Evolutionary conservation across 1,140 invertebrate species (phyloP).

Genomic region (Planococcus citri): DNA sequence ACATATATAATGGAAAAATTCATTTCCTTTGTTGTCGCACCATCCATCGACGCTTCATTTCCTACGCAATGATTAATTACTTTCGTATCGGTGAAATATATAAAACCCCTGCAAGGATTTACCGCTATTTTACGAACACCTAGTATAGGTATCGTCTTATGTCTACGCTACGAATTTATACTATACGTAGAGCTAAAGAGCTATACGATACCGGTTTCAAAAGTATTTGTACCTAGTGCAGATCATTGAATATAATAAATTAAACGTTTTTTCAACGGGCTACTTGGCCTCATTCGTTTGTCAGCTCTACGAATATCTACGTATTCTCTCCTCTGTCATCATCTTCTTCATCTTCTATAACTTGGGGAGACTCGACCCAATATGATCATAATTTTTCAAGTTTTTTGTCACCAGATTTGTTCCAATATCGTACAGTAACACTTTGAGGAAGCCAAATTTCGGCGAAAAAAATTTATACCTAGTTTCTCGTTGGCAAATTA

Average conservation of each 20-base stretch:
- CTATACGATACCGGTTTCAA: not conserved
- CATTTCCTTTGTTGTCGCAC: not conserved
- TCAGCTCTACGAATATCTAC: no score
- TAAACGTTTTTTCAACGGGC: not conserved
- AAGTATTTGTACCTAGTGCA: not conserved
- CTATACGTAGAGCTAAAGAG: no score
- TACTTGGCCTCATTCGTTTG: not conserved
- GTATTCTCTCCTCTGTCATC: no score
- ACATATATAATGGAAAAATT: not conserved
- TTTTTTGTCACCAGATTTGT: no score
- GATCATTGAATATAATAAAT: not conserved
- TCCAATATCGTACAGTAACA: not conserved
- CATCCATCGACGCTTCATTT: not conserved
- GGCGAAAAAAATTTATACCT: no score
- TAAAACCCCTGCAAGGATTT: not conserved
- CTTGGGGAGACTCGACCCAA: no score
- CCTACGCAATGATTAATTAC: not conserved
- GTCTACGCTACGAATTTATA: no score
- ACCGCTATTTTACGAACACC: conserved; percentile 6
- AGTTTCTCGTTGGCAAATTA: no score
- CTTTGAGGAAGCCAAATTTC: not conserved
- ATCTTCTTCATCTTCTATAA: no score
- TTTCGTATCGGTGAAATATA: not conserved
- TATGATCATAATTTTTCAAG: no score
- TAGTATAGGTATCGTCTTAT: no score